These are phyloP conservation scores for Callipepla californica DNA, from an alignment of 2,113 vertebrate genomes.

Conservation along the genomic window DNA sequence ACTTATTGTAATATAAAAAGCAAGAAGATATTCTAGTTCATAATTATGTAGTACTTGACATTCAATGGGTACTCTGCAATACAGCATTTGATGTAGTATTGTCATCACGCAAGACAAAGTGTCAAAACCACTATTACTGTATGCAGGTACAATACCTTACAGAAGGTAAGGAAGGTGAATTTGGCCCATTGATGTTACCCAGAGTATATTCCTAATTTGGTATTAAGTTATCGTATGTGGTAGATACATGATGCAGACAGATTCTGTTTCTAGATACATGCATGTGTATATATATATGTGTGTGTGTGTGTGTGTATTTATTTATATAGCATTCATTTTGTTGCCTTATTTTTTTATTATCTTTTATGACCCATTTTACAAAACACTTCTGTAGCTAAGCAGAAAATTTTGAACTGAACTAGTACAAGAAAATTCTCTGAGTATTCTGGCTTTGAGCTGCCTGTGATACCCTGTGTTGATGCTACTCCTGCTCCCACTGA, in stretches of 20 bases:
- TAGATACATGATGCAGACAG: slow-evolving; percentile 12
- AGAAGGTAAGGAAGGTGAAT: slow-evolving; percentile 22
- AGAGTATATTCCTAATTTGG: slow-evolving; percentile 7
- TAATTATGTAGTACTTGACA: slow-evolving; percentile 30
- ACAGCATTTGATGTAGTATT: slow-evolving; percentile 9
- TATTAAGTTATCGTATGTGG: slow-evolving; percentile 62
- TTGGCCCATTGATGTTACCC: slow-evolving; percentile 58
- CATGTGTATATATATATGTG: neutral
- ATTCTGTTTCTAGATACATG: slow-evolving; percentile 14
- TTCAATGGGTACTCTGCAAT: slow-evolving; percentile 37
- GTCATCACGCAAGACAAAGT: slow-evolving; percentile 13
- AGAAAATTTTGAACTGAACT: slow-evolving; percentile 12
- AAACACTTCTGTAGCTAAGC: neutral
- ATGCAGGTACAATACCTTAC: slow-evolving; percentile 50
- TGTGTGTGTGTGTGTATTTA: neutral
- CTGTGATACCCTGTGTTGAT: neutral
- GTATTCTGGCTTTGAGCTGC: neutral
- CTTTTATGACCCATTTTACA: slow-evolving; percentile 4
- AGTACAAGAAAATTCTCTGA: neutral
- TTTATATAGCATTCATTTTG: neutral
- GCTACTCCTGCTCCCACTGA: neutral
- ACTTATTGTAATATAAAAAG: slow-evolving; percentile 62
- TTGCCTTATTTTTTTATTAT: slow-evolving; percentile 53
- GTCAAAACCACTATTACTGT: slow-evolving; percentile 46
- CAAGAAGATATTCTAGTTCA: slow-evolving; percentile 41